Base-by-base conservation (phyloP, 2,113 vertebrate genomes). In the Caranx melampygus region DNA sequence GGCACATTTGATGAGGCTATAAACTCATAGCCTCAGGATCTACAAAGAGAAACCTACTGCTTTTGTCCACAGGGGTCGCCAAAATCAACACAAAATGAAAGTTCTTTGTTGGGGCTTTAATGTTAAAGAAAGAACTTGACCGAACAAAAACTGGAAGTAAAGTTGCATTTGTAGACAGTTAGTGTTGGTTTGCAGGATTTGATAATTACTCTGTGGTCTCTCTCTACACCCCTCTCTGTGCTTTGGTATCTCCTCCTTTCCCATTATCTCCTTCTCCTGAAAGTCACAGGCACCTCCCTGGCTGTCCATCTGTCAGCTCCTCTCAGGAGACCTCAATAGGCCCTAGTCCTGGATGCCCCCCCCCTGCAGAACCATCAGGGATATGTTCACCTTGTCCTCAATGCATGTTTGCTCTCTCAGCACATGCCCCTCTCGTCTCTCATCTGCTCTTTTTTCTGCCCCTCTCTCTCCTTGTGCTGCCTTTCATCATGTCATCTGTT, bases 311-410 rank as follows among this genome's bases (percentile, higher is more conserved):
- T 78, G 71, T 82, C 83, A 67, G 64, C 64, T 55, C 47, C 85
- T 82, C 81, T 72, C 83, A 45, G 42, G 78, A 81, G 77, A 71
- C 31, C 62, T 77, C 69, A 71, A 37, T 67, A 63, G 58, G 76
- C 65, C 35, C 2, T 49, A 67, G 73, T 69, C 87, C 64, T n/a
- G 65, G 71, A 49, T 33, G 11, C 37, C 51, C 47, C 44, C 7
- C 64, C 5, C 69, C n/a, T n/a, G 26, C 26, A 1, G 34, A 63
- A 57, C 52, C 14, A 0, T 9, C 58, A 63, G 77, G 40, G 61
- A 75, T 57, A 61, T 6, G 26, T 61, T 84, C 63, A 70, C 76
- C 71, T 81, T 77, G 81, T 82, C 75, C 68, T 57, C 35, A 11
- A 55, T 59, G 69, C 52, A 13, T 58, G 57, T 61, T 26, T 12